phyloP scores from a whole-genome alignment of 92 coral and sea anemone species.

The Bergia sp. region DNA sequence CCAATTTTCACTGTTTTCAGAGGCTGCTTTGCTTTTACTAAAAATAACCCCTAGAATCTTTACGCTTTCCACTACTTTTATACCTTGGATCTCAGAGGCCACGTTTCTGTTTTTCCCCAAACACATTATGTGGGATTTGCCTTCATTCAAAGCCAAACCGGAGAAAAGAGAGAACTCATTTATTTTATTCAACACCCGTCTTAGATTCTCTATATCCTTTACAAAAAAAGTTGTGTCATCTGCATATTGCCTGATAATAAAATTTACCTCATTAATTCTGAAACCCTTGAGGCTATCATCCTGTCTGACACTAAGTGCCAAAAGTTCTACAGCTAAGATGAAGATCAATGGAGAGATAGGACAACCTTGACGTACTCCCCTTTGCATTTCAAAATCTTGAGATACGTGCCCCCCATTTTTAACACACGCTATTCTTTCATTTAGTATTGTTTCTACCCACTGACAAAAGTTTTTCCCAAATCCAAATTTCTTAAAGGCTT shows the following conservation, averaged over 20 bases:
- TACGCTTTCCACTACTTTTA: conserved; percentile 7
- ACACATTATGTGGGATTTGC: background rate
- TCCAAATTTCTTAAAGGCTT: background rate
- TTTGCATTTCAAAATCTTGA: background rate
- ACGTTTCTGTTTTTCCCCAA: background rate
- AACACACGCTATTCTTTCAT: background rate
- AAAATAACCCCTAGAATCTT: background rate
- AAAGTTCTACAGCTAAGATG: background rate
- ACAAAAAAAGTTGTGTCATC: too few relatives aligned
- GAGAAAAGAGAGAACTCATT: background rate
- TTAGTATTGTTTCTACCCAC: background rate
- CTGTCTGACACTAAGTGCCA: background rate
- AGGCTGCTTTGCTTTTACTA: background rate
- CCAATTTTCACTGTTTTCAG: background rate
- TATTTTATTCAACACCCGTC: too few relatives aligned
- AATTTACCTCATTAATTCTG: background rate
- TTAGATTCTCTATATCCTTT: too few relatives aligned
- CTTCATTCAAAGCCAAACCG: background rate
- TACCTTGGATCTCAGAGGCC: background rate
- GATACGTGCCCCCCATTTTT: background rate
- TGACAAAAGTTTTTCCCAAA: background rate
- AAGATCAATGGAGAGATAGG: background rate
- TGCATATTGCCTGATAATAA: too few relatives aligned
- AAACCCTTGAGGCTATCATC: background rate
- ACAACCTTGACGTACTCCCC: background rate